A percentile compares a stretch with the other conserved stretches of the same genome.
phyloP scores from a whole-genome alignment of 2,797 vertebrate species.

The Onychomys torridus region DNA sequence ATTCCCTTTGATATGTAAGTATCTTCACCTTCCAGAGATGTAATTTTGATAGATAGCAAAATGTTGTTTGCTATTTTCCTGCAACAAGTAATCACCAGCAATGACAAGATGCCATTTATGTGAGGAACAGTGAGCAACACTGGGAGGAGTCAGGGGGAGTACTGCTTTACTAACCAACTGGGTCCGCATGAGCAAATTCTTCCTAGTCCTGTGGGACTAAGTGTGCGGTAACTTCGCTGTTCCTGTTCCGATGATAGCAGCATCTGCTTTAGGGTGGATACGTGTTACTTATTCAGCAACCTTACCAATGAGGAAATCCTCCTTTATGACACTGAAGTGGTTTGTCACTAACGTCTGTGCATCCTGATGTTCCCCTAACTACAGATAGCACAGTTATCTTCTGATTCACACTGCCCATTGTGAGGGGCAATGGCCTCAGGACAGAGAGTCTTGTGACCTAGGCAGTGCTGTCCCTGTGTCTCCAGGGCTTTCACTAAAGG shows the following conservation, averaged over 20 bases:
- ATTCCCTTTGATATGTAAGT: not conserved
- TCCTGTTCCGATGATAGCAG: not conserved
- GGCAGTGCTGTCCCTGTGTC: not conserved
- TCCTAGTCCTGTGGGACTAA: not conserved
- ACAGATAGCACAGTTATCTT: not conserved
- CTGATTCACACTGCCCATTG: not conserved
- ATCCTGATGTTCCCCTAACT: accelerated
- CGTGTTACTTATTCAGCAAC: not conserved
- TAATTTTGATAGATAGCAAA: conserved; percentile 39
- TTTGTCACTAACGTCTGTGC: not conserved
- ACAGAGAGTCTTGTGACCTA: not conserved
- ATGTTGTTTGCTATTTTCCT: conserved; percentile 37
- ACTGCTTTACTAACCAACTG: not conserved
- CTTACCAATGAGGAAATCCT: not conserved
- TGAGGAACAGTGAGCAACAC: not conserved
- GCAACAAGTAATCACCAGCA: not conserved
- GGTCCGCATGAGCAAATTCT: not conserved
- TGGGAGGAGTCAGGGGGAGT: not conserved
- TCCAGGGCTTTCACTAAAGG: not conserved
- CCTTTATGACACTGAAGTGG: not conserved
- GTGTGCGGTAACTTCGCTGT: not conserved
- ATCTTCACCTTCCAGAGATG: not conserved
- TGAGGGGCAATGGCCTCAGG: not conserved
- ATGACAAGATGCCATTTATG: not conserved
- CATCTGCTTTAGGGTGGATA: not conserved